Conservation (phyloP, 2,797 vertebrate genomes). For the Sternarchorhynchus goeldii region DNA sequence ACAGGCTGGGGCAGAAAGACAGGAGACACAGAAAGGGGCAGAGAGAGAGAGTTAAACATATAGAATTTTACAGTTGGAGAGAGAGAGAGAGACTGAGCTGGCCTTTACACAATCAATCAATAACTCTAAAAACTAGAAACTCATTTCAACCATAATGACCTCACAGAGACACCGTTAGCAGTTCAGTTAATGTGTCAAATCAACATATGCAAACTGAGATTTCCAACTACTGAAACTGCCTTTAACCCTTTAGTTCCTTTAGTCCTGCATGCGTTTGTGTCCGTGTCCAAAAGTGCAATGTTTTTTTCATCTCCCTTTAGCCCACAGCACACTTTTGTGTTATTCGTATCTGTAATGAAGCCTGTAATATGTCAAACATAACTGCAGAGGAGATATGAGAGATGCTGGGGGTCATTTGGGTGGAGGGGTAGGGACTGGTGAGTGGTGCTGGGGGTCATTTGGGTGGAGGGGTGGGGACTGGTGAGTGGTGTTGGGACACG, state of each 20-base stretch:
- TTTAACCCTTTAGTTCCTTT: constrained; percentile 36
- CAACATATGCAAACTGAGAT: constrained; percentile 14
- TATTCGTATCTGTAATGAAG: constrained; percentile 10
- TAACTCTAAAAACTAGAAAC: too few relatives aligned
- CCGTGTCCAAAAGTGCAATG: too few relatives aligned
- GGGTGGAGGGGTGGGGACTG: background rate
- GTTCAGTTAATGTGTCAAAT: constrained; percentile 25
- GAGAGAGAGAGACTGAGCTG: background rate
- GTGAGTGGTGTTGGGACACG: constrained; percentile 6
- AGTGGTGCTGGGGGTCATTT: background rate
- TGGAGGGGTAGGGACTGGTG: background rate
- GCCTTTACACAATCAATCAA: too few relatives aligned
- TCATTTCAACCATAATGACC: too few relatives aligned
- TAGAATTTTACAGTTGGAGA: background rate
- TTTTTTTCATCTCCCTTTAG: constrained; percentile 16
- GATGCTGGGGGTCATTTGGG: background rate
- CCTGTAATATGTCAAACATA: constrained; percentile 17
- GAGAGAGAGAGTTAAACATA: background rate
- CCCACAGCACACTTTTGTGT: background rate
- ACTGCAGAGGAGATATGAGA: background rate
- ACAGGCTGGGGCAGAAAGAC: constrained; percentile 78
- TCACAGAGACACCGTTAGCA: background rate
- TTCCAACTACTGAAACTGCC: constrained; percentile 1
- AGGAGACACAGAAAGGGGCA: background rate
- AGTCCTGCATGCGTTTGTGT: constrained; percentile 6